Percentiles rank a stretch among this genome's conserved stretches.
Evolutionary conservation across 1,140 invertebrate genomes (phyloP).

Genomic region (Hycleus cichorii): DNA sequence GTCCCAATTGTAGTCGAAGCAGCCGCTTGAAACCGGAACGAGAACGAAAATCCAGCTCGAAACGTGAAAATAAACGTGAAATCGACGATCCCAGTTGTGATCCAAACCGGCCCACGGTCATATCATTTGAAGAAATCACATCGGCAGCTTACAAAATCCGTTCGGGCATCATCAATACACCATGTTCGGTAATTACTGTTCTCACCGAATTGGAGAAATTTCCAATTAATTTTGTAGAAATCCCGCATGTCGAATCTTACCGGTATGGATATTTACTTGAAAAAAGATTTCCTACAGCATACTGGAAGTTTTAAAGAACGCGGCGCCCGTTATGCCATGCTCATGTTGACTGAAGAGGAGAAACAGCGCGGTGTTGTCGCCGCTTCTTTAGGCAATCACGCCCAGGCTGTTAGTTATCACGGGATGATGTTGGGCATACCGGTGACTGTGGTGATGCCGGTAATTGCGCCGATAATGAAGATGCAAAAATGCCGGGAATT

Average conservation of each 20-base stretch:
- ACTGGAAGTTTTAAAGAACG: slow-evolving; percentile 93
- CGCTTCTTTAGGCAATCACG: slow-evolving; percentile 89
- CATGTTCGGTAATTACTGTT: slow-evolving; percentile 64
- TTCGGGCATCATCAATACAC: slow-evolving; percentile 72
- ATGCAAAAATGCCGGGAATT: slow-evolving; percentile 76
- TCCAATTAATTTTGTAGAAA: slow-evolving; percentile 45
- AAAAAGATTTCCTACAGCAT: slow-evolving; percentile 87
- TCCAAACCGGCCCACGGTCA: slow-evolving; percentile 62
- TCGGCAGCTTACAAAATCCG: slow-evolving; percentile 85
- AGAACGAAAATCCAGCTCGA: too few species aligned
- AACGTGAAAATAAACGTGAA: background rate
- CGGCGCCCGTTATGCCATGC: slow-evolving; percentile 77
- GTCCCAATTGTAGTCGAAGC: too few species aligned
- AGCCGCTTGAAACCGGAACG: too few species aligned
- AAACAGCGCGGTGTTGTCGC: slow-evolving; percentile 77
- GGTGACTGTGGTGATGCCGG: slow-evolving; percentile 91
- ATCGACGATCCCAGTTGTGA: slow-evolving; percentile 66
- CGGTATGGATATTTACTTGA: slow-evolving; percentile 83
- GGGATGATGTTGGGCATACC: slow-evolving; percentile 72
- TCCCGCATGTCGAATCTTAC: slow-evolving; percentile 70
- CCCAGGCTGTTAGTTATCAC: slow-evolving; percentile 81
- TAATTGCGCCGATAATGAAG: slow-evolving; percentile 88
- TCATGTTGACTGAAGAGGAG: slow-evolving; percentile 66
- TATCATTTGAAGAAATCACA: slow-evolving; percentile 82
- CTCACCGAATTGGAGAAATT: background rate